Base-by-base conservation (phyloP, 2,888 invertebrate species). In the Lasioglossum morio region DNA sequence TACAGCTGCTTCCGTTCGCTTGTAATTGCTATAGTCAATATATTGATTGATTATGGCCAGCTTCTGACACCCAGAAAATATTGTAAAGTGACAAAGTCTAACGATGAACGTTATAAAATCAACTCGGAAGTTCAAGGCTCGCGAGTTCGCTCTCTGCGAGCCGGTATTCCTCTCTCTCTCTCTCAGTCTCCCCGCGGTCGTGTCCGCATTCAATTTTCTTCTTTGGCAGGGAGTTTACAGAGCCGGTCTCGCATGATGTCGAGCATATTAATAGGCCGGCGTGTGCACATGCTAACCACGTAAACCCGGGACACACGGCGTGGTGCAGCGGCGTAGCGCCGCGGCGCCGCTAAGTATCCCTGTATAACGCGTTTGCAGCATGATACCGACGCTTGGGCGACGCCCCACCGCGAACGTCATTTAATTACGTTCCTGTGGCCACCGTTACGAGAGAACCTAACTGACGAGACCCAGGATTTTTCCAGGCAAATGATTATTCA, bases 201-300 rank as follows among this genome's bases (percentile, higher is more conserved):
- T 53, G 72, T 43, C 84, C 91, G 91, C 92, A 93, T 94, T 94
- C 92, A 94, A 94, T 94, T 93, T 94, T 93, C 92, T 93, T 93
- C 93, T 92, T 92, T 89, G 92, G 89, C 88, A 60, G 53, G 79
- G 90, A 92, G 92, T 93, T 93, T 92, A 90, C 90, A 86, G 89
- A 88, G 88, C 87, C 88, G 53, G 85, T 34, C 89, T 89, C 84
- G 87, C 88, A 90, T 90, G 92, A 92, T 89, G 91, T 89, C 85
- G 81, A 84, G 92, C 92, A 94, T 93, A 93, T 94, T 92, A 93
- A 94, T 93, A 90, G 91, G 81, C 84, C 80, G 78, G 81, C 82
- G 78, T 77, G 84, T 70, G 88, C 90, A 85, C 81, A 92, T 91
- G 89, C 90, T 80, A 89, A 89, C 90, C 91, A 91, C 92, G 91